Conservation (phyloP, 2,113 vertebrate genomes). For the Crotalus viridis region DNA sequence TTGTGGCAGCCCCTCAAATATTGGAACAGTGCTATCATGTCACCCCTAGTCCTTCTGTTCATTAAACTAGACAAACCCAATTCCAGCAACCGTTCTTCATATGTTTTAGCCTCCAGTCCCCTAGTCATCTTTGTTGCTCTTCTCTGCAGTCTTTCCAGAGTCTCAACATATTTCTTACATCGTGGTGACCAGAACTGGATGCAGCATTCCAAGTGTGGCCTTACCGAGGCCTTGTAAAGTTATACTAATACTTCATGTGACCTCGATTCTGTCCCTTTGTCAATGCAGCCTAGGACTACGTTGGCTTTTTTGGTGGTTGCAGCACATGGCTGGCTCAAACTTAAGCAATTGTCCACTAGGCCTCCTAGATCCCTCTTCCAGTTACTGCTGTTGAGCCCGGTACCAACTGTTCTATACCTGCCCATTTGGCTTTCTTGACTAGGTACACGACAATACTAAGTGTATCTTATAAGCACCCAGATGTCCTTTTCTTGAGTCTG, state of each 20-base stretch:
- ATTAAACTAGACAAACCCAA: no score
- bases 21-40: no score
- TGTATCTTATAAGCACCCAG: neutral
- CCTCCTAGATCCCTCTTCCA: neutral
- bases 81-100: no score
- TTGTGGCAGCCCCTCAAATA: no score
- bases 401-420: neutral
- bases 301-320: neutral
- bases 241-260: neutral
- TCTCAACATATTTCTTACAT: neutral
- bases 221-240: neutral
- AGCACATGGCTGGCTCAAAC: neutral
- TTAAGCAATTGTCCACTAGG: neutral
- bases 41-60: no score
- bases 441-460: neutral
- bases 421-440: neutral
- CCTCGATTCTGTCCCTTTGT: neutral
- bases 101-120: no score
- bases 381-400: neutral
- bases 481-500: neutral
- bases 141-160: neutral
- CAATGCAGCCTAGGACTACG: neutral
- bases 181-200: neutral
- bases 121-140: neutral
- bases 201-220: neutral